Base-by-base conservation (phyloP, 2,113 vertebrate species). In the Oplegnathus fasciatus region DNA sequence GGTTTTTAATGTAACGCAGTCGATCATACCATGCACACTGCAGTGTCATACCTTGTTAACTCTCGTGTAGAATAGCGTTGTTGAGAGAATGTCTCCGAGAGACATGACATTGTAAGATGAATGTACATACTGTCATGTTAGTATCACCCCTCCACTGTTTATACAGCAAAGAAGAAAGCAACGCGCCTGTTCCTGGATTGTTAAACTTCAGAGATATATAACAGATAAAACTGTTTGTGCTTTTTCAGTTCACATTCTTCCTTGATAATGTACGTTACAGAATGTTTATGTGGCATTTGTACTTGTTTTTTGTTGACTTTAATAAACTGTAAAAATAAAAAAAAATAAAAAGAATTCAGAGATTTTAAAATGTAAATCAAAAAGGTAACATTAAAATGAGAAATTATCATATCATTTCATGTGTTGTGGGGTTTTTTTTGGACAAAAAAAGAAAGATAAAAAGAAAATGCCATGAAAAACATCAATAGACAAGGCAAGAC, bases 271-370 rank as follows among this genome's bases (percentile, higher is more conserved):
- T 92, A 92, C 32, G 86, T 95, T 92, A 89, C 89, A 92, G 91
- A 85, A 58, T 95, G 93, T 93, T 88, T 88, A 80, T 89, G 94
- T 94, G 92, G 82, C 95, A 92, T 93, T 96, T 97, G 95, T 97
- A 91, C 94, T 93, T 90, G 83, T 91, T 94, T 94, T 37, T 92
- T 85, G 86, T 96, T 96, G 95, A 96, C 93, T 95, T 93, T 94
- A 94, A 95, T 91, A 95, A 94, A 93, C 84, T 94, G 93, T 95
- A 91, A n/a, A n/a, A n/a, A n/a, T n/a, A n/a, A n/a, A n/a, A 87
- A 96, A 95, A 83, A 74, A 86, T 94, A 95, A 80, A 78, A 79
- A 72, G 58, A 61, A 86, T 79, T 86, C 42, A 28, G 71, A 86
- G 42, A 92, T 91, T 94, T 92, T 92, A 90, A 90, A 76, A 37